Conservation (phyloP, 2,797 vertebrate species). For the Glyptemys insculpta region DNA sequence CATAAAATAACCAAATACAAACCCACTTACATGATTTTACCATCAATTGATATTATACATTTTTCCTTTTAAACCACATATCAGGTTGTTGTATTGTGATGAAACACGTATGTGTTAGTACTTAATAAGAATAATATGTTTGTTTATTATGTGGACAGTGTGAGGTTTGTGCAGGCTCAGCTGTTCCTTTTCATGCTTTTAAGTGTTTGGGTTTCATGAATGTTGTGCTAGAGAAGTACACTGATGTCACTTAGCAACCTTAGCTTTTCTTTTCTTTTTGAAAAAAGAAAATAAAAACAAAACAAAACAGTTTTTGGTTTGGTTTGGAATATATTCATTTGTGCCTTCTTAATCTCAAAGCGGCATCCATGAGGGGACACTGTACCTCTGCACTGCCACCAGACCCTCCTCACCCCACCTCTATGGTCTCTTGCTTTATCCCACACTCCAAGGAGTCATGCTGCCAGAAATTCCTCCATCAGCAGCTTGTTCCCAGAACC, state of each 20-base stretch:
- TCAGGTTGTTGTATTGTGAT: not conserved
- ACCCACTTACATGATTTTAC: not conserved
- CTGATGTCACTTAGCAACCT: not conserved
- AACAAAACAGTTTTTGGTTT: not conserved
- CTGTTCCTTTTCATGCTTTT: not conserved
- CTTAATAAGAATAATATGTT: not conserved
- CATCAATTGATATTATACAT: not conserved
- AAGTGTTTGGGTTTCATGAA: not conserved
- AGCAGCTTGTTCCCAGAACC: not conserved
- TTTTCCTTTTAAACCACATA: not conserved
- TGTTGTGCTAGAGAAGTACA: not conserved
- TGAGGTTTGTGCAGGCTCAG: not conserved
- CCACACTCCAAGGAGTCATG: not conserved
- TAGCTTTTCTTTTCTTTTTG: not conserved
- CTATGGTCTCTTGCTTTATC: not conserved
- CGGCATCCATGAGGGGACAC: fast-evolving
- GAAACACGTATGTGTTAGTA: not conserved
- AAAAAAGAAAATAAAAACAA: not conserved
- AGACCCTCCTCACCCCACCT: not conserved
- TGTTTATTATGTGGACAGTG: not conserved
- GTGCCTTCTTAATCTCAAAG: not conserved
- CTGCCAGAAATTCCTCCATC: not conserved
- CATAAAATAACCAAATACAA: not conserved
- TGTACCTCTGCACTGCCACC: not conserved
- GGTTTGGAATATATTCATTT: not conserved